Evolutionary conservation across 2,113 vertebrate species (phyloP).

Genomic region (Rhinoptilus africanus): DNA sequence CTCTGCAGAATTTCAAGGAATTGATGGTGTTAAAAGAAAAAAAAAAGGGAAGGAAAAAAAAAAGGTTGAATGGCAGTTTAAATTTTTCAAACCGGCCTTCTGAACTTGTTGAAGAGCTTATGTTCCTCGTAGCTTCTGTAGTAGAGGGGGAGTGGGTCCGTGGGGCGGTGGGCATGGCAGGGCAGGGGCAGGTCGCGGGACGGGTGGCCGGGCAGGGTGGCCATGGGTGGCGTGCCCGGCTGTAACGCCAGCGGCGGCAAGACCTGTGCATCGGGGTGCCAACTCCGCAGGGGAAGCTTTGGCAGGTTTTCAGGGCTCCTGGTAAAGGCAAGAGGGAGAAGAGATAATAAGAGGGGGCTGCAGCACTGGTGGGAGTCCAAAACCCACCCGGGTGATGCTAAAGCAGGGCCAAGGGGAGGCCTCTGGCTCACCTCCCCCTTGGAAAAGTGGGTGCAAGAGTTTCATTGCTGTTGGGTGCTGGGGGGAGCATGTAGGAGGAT

Average conservation of each 20-base stretch:
- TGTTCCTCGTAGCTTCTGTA: not conserved
- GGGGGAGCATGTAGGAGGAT: rapidly evolving
- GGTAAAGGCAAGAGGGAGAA: not conserved
- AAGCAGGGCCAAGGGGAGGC: not conserved
- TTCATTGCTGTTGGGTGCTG: not conserved
- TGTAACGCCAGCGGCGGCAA: not conserved
- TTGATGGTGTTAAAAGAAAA: not conserved
- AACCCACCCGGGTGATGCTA: rapidly evolving
- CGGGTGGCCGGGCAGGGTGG: not conserved
- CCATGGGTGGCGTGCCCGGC: not conserved
- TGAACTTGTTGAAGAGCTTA: not conserved
- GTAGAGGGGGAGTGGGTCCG: not conserved
- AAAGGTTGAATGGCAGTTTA: not conserved
- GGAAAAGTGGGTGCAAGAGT: not conserved
- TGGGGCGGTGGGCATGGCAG: not conserved
- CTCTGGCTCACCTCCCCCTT: not conserved
- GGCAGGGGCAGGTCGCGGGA: not conserved
- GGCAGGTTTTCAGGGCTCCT: not conserved
- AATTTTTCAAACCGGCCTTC: not conserved
- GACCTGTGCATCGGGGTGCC: not conserved
- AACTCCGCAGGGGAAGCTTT: not conserved
- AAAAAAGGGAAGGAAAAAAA: not conserved
- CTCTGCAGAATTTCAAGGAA: not conserved
- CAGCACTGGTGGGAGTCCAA: rapidly evolving
- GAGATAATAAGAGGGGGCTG: not conserved